Conservation (phyloP, 1,140 invertebrate genomes). For the Magallana ariakensis region DNA sequence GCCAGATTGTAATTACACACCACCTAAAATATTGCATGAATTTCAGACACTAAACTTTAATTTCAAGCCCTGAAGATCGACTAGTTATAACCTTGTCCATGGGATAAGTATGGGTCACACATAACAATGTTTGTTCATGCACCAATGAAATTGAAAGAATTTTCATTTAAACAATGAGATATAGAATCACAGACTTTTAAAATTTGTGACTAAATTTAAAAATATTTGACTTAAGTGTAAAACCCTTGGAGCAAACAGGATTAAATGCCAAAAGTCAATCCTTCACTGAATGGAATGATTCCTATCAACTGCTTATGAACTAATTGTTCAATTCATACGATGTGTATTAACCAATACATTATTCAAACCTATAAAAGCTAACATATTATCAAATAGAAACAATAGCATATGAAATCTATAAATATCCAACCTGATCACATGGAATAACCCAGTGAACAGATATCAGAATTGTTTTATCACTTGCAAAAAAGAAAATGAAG, state of each 20-base stretch:
- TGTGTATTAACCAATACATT: too few relatives aligned
- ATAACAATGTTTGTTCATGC: constrained; percentile 26
- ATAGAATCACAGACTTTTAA: neutral
- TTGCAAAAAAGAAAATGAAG: neutral
- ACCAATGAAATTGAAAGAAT: constrained; percentile 31
- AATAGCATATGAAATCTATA: neutral
- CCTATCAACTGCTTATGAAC: neutral
- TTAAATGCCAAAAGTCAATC: neutral
- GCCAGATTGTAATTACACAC: neutral
- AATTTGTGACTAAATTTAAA: constrained; percentile 29
- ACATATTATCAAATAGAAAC: neutral
- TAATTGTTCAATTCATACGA: neutral
- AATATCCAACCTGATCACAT: too few relatives aligned
- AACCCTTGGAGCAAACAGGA: neutral
- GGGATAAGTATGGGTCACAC: neutral
- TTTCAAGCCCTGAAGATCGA: too few relatives aligned
- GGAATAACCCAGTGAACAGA: neutral
- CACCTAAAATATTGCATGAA: neutral
- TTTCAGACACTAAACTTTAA: too few relatives aligned
- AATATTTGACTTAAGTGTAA: constrained; percentile 33
- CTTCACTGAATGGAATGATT: neutral
- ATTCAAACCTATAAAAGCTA: too few relatives aligned
- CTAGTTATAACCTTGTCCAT: constrained; percentile 14
- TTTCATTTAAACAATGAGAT: neutral
- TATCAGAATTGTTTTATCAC: neutral